phyloP scores from a whole-genome alignment of 2,113 vertebrate genomes.

The Ornithorhynchus anatinus region DNA sequence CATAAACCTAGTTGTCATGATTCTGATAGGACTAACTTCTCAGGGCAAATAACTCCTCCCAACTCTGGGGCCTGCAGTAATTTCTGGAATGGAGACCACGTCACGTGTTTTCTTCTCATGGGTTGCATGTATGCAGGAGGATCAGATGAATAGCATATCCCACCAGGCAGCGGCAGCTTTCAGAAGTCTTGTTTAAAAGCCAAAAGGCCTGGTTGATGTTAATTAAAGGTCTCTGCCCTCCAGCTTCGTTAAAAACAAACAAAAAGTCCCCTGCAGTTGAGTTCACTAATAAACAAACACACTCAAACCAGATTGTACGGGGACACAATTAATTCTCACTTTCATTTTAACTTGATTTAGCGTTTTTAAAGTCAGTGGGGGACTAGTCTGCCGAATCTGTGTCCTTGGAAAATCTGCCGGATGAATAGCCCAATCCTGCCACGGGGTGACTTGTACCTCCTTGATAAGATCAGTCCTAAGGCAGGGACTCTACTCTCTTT shows the following conservation, averaged over 20 bases:
- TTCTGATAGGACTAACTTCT: neutral
- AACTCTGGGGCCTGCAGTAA: neutral
- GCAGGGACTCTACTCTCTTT: too few relatives aligned
- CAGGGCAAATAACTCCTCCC: neutral
- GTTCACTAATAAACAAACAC: too few relatives aligned
- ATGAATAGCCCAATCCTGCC: too few relatives aligned
- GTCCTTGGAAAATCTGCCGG: too few relatives aligned
- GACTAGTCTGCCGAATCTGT: too few relatives aligned
- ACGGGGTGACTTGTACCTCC: too few relatives aligned
- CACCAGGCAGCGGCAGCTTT: neutral
- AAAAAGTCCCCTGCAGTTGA: neutral
- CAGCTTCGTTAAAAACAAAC: constrained; percentile 18
- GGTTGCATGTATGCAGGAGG: neutral
- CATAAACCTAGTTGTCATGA: constrained; percentile 4
- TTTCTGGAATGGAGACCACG: constrained; percentile 36
- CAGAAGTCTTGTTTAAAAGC: neutral
- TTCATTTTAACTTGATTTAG: too few relatives aligned
- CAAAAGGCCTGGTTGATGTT: constrained; percentile 42
- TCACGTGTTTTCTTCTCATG: neutral
- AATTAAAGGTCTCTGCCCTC: constrained; percentile 38
- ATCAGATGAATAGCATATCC: constrained; percentile 1
- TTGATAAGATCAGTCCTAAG: too few relatives aligned
- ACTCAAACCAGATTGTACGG: too few relatives aligned
- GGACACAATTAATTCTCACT: too few relatives aligned
- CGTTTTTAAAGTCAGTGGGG: too few relatives aligned